A percentile compares a stretch with the other conserved stretches of the same genome.
phyloP scores from a whole-genome alignment of 1,140 invertebrate species.

The Chionoecetes opilio region DNA sequence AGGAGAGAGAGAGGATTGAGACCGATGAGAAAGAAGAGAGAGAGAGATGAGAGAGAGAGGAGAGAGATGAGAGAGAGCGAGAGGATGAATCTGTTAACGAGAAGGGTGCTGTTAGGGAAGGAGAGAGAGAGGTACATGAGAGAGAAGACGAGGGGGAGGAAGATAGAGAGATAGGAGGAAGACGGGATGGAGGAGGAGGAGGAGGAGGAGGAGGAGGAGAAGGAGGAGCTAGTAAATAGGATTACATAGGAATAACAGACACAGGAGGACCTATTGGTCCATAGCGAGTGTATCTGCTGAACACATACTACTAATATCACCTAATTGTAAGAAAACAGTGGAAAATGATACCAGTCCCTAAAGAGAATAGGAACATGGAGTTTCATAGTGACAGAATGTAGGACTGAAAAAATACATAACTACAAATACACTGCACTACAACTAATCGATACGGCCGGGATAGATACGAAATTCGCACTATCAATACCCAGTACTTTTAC shows the following conservation, averaged over 20 bases:
- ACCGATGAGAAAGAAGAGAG: not conserved
- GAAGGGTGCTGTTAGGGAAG: not conserved
- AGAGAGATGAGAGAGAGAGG: not conserved
- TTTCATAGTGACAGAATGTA: too few species aligned
- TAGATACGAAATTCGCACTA: too few species aligned
- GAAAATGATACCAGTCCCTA: too few species aligned
- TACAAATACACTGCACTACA: too few species aligned
- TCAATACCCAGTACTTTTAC: too few species aligned
- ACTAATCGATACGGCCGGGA: too few species aligned
- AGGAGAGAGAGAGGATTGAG: not conserved
- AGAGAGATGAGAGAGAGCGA: not conserved
- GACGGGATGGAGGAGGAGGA: not conserved
- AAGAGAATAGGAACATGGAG: not conserved
- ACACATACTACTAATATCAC: too few species aligned
- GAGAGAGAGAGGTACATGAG: not conserved
- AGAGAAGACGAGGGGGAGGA: not conserved
- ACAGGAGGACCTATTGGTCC: too few species aligned
- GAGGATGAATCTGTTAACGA: not conserved
- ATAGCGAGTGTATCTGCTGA: too few species aligned
- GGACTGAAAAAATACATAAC: too few species aligned
- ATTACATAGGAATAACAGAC: too few species aligned
- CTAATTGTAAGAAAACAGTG: not conserved
- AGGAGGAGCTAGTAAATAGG: not conserved
- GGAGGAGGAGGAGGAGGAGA: not conserved
- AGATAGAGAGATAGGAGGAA: slow-evolving; percentile 10